Base-by-base conservation (phyloP, 2,888 invertebrate species). In the Cordilura impudica region DNA sequence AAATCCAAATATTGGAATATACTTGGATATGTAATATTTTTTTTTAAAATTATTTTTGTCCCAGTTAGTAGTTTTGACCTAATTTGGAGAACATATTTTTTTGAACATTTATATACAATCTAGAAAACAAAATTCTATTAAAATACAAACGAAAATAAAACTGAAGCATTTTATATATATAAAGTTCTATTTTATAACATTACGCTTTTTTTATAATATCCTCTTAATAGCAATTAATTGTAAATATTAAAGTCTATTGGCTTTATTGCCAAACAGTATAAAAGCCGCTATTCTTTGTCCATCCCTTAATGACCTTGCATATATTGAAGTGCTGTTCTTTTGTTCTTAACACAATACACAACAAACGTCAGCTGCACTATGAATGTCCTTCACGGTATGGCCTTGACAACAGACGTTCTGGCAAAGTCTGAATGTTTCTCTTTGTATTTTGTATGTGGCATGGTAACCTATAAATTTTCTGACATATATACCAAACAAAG, bases 401-500 rank as follows among this genome's bases (percentile, higher is more conserved):
- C 78, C 78, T 78, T 78, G 78, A 73, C 63, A 78, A 78, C 73
- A 78, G 56, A 69, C 73, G 69, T 63, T 69, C 45, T 51, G 12
- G 43, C 29, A 63, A 53, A 58, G 4, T 14, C 16, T 2, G 26
- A 43, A 71, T 31, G 6, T 43, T 47, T 39, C 51, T 14, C n/a
- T 43, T 60, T 53, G 12, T 43, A 12, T 19, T 51, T 58, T 58
- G 47, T 35, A 54, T 58, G 49, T 56, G 78, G 78, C 78, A 78
- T 78, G 78, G 65, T 78, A 78, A 78, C 78, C 78, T 78, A 78
- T 60, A 78, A 78, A 78, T 69, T 53, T 65, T 65, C 31, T 73
- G 69, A 69, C 72, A 78, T 56, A 73, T 56, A 69, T 73, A 69
- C 54, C 43, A 43, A 23, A 21, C 47, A 31, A 35, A 53, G 18